A percentile compares a stretch with the other conserved stretches of the same genome.
These are phyloP conservation scores for Australoheros facetus DNA, from an alignment of 2,797 vertebrate genomes.

Conservation along the genomic window DNA sequence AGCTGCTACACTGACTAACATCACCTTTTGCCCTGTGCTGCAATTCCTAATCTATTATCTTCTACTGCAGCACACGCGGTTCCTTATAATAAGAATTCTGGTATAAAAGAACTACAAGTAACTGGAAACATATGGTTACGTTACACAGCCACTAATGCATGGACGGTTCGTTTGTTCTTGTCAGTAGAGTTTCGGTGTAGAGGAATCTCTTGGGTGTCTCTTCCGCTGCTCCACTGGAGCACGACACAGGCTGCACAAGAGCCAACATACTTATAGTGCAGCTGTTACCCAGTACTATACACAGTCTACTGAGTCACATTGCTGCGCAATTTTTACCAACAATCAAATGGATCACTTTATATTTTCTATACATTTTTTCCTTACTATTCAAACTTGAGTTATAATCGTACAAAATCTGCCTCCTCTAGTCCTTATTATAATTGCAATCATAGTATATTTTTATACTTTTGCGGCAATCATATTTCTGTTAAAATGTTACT, in stretches of 20 bases:
- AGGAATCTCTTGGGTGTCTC: constrained; percentile 30
- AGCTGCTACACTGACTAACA: background rate
- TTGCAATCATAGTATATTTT: background rate
- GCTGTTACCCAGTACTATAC: background rate
- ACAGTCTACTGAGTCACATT: background rate
- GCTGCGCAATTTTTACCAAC: background rate
- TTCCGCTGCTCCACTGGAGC: constrained; percentile 41
- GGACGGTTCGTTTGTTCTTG: constrained; percentile 31
- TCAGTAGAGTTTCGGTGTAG: constrained; percentile 13
- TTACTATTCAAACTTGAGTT: background rate
- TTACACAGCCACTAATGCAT: constrained; percentile 19
- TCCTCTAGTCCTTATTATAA: background rate
- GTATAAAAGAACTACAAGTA: background rate
- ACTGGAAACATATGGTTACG: constrained; percentile 12
- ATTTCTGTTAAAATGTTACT: fast-evolving
- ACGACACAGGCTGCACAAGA: constrained; percentile 13
- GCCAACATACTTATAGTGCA: constrained; percentile 12
- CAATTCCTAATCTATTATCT: background rate
- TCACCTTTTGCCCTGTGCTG: constrained; percentile 11
- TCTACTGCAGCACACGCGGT: background rate
- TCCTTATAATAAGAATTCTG: background rate
- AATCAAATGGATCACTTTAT: background rate
- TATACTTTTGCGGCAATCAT: background rate
- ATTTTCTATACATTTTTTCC: background rate
- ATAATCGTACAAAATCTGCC: background rate